Conservation (phyloP, 1,140 invertebrate species). For the Dendrolimus kikuchii region DNA sequence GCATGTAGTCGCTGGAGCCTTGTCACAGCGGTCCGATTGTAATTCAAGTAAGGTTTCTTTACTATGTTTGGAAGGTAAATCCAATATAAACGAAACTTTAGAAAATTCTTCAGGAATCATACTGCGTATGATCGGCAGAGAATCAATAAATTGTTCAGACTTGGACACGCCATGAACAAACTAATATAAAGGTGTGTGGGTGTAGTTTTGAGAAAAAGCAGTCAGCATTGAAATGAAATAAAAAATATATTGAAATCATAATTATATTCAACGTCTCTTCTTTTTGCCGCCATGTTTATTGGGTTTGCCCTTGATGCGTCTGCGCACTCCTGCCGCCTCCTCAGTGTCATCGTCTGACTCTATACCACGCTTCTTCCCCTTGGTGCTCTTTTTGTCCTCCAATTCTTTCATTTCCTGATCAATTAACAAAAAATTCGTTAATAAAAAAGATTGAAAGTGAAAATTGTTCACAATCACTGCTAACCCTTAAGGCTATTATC, state of each 20-base stretch:
- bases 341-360: conserved; percentile 86
- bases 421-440: conserved; percentile 12
- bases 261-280: conserved; percentile 49
- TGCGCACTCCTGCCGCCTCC: conserved; percentile 82
- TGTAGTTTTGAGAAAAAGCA: background rate
- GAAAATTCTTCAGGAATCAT: too few relatives aligned
- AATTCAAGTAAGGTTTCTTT: too few relatives aligned
- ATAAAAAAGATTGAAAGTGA: too few relatives aligned
- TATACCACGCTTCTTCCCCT: conserved; percentile 76
- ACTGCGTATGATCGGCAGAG: too few relatives aligned
- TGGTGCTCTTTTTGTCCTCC: conserved; percentile 81
- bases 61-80: too few relatives aligned
- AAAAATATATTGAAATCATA: background rate
- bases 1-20: too few relatives aligned
- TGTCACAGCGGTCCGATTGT: too few relatives aligned
- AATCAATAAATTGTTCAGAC: too few relatives aligned
- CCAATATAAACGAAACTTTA: too few relatives aligned
- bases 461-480: too few relatives aligned
- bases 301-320: conserved; percentile 73
- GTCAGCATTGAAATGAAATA: background rate
- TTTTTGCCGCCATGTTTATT: conserved; percentile 39
- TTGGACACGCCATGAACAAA: too few relatives aligned
- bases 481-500: too few relatives aligned
- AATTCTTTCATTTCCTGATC: conserved; percentile 87
- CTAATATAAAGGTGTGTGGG: background rate